Evolutionary conservation across 35 echinoderm and acorn worm species (phyloP), one percentile per base, ranked within the genome.

Genomic region (Diadema setosum): DNA sequence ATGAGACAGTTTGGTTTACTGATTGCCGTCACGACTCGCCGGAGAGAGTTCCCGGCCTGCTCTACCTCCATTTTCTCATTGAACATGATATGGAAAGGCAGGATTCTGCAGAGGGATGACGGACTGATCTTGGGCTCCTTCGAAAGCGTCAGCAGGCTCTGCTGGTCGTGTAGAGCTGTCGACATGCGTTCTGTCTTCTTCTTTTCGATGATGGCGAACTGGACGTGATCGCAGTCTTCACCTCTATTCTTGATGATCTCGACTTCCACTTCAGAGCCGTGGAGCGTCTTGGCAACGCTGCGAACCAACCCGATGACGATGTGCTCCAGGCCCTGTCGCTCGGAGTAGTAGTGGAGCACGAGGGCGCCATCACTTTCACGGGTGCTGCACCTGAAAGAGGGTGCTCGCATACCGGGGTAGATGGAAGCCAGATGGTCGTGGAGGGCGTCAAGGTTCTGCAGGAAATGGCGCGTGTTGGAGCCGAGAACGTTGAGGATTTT

Each of bases 331-430:
- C 96, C 96, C 17, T 78, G 88, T 45, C 96, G 60, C 48, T 98
- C 92, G 35, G 96, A 98, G 85, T 98, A 98, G 75, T 98, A 98
- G 65, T 98, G 96, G n/a, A 98, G 92, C n/a, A 98, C 88, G 27
- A 98, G 82, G 23, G 96, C 92, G 2, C 96, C 96, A 46, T 98
- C 96, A 36, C 91, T 93, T 8, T 91, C 87, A 14, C 91, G 40
- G 26, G 84, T 88, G 64, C 90, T 98, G 85, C 96, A 98, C 11
- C 96, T 42, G 65, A 98, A 98, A 2, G 96, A 98, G 27, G 96
- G 96, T 21, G 96, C 96, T 80, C 92, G 59, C 96, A 98, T 98
- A 12, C 92, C 96, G 0, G 91, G 91, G 39, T 94, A 98, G 70
- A 94, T 98, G 25, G 92, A 91, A 36, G 84, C 86, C 40, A 98